Base-by-base conservation (phyloP, 2,888 invertebrate genomes). In the Tachina grossa region DNA sequence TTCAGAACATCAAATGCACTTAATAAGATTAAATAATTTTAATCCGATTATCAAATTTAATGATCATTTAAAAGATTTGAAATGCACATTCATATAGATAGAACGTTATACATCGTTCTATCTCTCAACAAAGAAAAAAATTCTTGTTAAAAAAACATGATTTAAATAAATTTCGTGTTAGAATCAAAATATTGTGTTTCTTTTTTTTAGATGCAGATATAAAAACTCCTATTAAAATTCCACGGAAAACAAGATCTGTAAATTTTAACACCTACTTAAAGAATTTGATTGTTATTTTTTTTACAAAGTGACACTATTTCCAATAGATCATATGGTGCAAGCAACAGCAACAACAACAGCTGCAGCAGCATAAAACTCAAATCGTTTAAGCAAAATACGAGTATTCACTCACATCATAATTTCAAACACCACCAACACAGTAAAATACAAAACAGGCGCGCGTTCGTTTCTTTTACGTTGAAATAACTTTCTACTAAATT, bases 381-480 rank as follows among this genome's bases (percentile, higher is more conserved):
- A 45, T 66, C 39, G 66, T 16, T 51, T 74, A 53, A 82, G 71
- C 49, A 65, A 77, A 71, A 47, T 77, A n/a, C n/a, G n/a, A n/a
- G n/a, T n/a, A 59, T 63, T 76, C 66, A 80, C 68, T 83, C 79
- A 80, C 72, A 85, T 85, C 79, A 83, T 66, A 83, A 80, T 85
- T 85, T 79, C 43, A 55, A 83, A 80, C 76, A 85, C 83, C 83
- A 83, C 83, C 85, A 85, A 85, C 85, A 83, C 83, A 79, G 39
- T 49, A 51, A 9, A 65, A 47, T 41, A n/a, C 49, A 49, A 41
- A 51, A 49, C 66, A 65, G 84, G 75, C 74, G 81, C 61, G 77
- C 68, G 74, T 10, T 11, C 16, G 39, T 61, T 43, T 49, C 63
- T 68, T 47, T 63, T 59, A 53, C 53, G 49, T 66, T 68, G n/a